These are phyloP conservation scores for Branchellion lobata DNA, from an alignment of 2,888 invertebrate genomes.

Conservation along the genomic window DNA sequence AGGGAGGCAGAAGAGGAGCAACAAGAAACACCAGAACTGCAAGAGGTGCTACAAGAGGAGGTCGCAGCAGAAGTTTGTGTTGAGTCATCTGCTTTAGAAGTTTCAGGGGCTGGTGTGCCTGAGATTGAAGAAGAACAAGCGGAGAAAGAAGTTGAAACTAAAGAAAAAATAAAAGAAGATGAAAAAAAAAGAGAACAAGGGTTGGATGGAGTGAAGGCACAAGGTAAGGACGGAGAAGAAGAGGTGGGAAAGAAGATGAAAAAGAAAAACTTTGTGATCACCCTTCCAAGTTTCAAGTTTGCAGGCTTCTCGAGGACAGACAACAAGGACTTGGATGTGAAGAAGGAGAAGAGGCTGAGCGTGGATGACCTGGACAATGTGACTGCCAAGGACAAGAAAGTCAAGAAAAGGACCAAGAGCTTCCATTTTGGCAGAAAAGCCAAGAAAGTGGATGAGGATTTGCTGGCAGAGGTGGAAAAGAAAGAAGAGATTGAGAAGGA, in stretches of 20 bases:
- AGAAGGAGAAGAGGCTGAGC: background rate
- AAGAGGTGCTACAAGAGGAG: no score
- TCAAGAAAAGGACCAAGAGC: background rate
- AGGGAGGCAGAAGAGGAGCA: no score
- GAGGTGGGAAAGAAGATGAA: background rate
- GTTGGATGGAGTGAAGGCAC: background rate
- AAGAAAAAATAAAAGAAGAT: background rate
- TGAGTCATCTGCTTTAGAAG: no score
- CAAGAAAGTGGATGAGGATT: background rate
- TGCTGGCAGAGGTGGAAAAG: background rate
- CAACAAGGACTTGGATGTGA: background rate
- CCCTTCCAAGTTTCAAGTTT: slow-evolving; percentile 5
- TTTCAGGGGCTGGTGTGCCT: no score
- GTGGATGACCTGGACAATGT: slow-evolving; percentile 1
- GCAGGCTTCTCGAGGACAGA: background rate
- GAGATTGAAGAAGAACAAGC: background rate
- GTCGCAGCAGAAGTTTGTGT: no score
- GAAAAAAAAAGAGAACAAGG: background rate
- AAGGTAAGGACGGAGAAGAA: background rate
- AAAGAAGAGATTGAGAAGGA: background rate
- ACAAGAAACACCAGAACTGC: no score
- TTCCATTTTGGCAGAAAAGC: slow-evolving; percentile 9
- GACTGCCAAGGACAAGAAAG: background rate
- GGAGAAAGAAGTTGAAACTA: background rate
- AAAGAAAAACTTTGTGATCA: slow-evolving; percentile 1